Evolutionary conservation across 1,140 invertebrate genomes (phyloP), one percentile per base, ranked within the genome.

Genomic region (Steinernema feltiae): DNA sequence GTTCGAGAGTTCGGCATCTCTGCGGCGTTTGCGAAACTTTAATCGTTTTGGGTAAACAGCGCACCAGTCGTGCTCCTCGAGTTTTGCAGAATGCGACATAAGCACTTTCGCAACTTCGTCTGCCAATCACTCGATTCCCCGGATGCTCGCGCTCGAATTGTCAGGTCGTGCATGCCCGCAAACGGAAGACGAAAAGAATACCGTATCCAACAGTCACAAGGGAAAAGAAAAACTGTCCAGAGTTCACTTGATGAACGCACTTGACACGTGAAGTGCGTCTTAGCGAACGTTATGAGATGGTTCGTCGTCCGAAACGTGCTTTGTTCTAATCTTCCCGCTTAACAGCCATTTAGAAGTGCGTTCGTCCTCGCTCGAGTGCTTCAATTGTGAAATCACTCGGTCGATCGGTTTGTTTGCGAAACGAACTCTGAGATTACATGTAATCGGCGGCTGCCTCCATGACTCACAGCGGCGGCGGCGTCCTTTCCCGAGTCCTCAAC

Each of bases 1-100:
- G 24, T 12, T 63, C 53, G 53, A 63, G 53, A 63, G 53, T 63
- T 63, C 53, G 53, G 53, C 53, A 63, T 27, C 35, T 7, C n/a
- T 7, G 35, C 35, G 35, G 35, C 35, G n/a, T n/a, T n/a, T n/a
- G n/a, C 35, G 35, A 41, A 7, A 18, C 35, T 7, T 18, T 41
- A 41, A 41, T 41, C 15, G 41, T 7, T n/a, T 46, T 46, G 53
- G 15, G 53, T 27, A 63, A 63, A 63, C 53, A 63, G 24, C 7
- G 7, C 41, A n/a, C 41, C 41, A 46, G 7, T 46, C 41, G 41
- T 27, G 53, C 53, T 63, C 12, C 3, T 15, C 53, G n/a, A n/a
- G 53, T n/a, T 63, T 63, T 63, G 53, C 53, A 63, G 24, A 63
- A 15, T 15, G 24, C 53, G 53, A 63, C 7, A 27, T 21, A 7